Evolutionary conservation across 1,140 invertebrate species (phyloP).

Genomic region (Dendroctonus valens): DNA sequence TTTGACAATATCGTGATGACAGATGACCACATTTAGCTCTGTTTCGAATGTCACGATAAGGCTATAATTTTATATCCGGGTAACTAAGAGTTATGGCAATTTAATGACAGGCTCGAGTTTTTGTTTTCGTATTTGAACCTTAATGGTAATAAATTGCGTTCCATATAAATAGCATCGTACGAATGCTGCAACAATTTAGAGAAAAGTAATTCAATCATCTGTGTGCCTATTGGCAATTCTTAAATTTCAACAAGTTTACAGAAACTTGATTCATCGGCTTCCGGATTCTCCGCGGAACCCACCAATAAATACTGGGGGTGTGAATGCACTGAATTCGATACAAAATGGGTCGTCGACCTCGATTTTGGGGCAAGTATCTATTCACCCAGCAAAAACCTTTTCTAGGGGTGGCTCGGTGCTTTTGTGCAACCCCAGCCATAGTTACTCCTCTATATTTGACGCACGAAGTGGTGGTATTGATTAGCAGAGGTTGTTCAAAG

Average conservation of each 20-base stretch:
- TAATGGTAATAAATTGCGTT: no score
- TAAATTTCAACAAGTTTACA: no score
- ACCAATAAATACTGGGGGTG: constrained; percentile 13
- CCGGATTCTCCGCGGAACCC: no score
- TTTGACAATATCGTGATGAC: constrained; percentile 15
- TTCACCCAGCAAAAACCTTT: constrained; percentile 20
- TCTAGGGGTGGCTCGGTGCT: constrained; percentile 8
- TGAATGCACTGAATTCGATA: constrained; percentile 23
- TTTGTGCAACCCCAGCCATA: constrained; percentile 16
- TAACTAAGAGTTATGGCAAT: constrained; percentile 26
- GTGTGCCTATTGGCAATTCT: no score
- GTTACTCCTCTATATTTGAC: constrained; percentile 19
- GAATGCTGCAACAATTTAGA: no score
- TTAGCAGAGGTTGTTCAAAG: neutral
- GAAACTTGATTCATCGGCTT: no score
- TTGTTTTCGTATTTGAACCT: no score
- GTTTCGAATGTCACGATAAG: constrained; percentile 22
- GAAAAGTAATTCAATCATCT: no score
- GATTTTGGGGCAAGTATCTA: constrained; percentile 18
- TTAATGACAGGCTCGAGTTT: neutral
- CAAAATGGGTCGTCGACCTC: constrained; percentile 23
- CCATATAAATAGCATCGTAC: no score
- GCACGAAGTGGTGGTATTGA: constrained; percentile 18
- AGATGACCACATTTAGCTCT: constrained; percentile 8
- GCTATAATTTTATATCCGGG: constrained; percentile 23